phyloP scores from a whole-genome alignment of 2,888 invertebrate genomes.

The Tenthredo mesomela region DNA sequence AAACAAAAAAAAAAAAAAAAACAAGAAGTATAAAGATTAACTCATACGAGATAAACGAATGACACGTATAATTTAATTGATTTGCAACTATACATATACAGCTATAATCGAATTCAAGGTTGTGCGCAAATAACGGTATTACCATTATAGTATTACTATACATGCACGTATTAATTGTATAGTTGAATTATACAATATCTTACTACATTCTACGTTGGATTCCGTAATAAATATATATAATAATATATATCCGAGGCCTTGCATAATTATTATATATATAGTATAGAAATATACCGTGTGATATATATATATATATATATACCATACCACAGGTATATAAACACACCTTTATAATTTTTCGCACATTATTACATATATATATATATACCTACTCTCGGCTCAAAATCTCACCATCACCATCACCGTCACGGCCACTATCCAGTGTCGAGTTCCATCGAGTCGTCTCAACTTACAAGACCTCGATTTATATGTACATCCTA shows the following conservation, averaged over 20 bases:
- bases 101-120: no score
- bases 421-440: conserved; percentile 11
- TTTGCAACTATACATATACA: neutral
- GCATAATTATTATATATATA: neutral
- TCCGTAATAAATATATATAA: neutral
- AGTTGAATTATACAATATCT: neutral
- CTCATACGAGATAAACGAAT: neutral
- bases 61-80: neutral
- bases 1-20: no score
- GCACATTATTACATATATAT: neutral
- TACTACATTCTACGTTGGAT: conserved; percentile 34
- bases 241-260: neutral
- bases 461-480: conserved; percentile 46
- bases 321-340: neutral
- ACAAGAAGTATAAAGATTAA: neutral
- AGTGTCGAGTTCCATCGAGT: conserved; percentile 44
- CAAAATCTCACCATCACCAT: conserved; percentile 14
- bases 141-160: neutral
- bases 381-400: neutral
- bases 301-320: neutral
- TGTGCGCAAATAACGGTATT: neutral
- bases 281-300: neutral
- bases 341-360: neutral
- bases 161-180: neutral
- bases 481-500: conserved; percentile 29